Evolutionary conservation across 2,113 vertebrate species (phyloP), one percentile per base, ranked within the genome.

Genomic region (Phoxinus phoxinus): DNA sequence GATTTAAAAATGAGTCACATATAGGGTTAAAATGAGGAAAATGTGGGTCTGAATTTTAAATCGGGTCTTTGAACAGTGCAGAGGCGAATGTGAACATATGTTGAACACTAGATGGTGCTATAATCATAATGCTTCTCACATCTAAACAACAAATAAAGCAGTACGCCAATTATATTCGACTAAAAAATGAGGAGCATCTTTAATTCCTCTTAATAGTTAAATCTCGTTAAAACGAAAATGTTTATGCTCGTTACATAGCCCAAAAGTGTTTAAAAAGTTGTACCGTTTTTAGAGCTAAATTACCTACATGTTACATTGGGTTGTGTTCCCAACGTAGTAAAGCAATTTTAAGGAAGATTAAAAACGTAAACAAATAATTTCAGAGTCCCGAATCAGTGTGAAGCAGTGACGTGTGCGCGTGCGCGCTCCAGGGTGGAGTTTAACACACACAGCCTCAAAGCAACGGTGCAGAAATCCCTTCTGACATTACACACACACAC

Each of bases 351-450:
- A 37, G 0, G 67, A 56, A 58, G 11, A 23, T 12, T 25, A 3
- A 79, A 56, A 72, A 23, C 1, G 4, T 13, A 21, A 30, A 15
- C 17, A 53, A 51, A n/a, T 15, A 3, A 10, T 59, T 41, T n/a
- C 4, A 6, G 30, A 15, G 35, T 15, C 1, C 12, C 25, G 21
- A 59, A 3, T 35, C n/a, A 11, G 13, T 25, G 2, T 56, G 53
- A 58, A 6, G 21, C 15, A 44, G 32, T 15, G 46, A 23, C 63
- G 69, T 32, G 77, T 21, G 19, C 74, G 81, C 41, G 44, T 21
- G 3, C 10, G 51, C 53, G 30, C 51, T 46, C 30, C 53, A 90
- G 91, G 91, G 91, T 90, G 91, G 91, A 91, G 91, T 89, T 91
- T 84, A 74, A 87, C 44, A 84, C 44, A 84, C 83, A 44, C 76